These are phyloP conservation scores for Nesidiocoris tenuis DNA, from an alignment of 2,888 invertebrate genomes.

Conservation along the genomic window DNA sequence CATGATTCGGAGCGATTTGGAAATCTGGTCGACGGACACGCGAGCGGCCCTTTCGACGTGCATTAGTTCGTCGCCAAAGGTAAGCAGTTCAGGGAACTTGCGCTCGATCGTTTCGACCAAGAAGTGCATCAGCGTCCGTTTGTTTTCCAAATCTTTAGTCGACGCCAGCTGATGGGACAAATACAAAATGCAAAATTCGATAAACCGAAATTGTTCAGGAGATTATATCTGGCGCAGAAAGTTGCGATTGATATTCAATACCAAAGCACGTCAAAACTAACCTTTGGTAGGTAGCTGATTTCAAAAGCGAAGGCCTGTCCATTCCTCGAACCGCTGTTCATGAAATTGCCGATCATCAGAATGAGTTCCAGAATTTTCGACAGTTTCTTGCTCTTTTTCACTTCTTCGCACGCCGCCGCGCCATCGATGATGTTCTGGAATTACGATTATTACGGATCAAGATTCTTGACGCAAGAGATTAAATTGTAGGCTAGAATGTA, in stretches of 20 bases:
- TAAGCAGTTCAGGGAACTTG: slow-evolving; percentile 82
- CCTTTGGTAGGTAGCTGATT: slow-evolving; percentile 92
- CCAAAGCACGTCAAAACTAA: slow-evolving; percentile 56
- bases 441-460: no score
- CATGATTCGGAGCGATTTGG: slow-evolving; percentile 80
- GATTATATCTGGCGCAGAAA: no score
- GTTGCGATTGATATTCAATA: no score
- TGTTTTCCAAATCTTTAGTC: slow-evolving; percentile 92
- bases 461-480: no score
- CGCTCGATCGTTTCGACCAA: slow-evolving; percentile 82
- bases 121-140: slow-evolving; percentile 88
- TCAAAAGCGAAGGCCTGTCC: slow-evolving; percentile 95
- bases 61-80: slow-evolving; percentile 82
- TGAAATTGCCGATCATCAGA: slow-evolving; percentile 89
- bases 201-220: no score
- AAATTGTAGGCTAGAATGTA: no score
- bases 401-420: slow-evolving; percentile 93
- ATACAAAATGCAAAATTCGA: no score
- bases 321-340: slow-evolving; percentile 93
- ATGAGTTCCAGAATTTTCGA: slow-evolving; percentile 85
- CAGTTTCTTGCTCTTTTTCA: slow-evolving; percentile 85
- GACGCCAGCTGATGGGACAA: slow-evolving; percentile 74
- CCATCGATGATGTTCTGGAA: slow-evolving; percentile 85
- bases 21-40: slow-evolving; percentile 72
- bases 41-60: slow-evolving; percentile 71